phyloP scores from a whole-genome alignment of 2,113 vertebrate genomes.

The Lepus americanus region DNA sequence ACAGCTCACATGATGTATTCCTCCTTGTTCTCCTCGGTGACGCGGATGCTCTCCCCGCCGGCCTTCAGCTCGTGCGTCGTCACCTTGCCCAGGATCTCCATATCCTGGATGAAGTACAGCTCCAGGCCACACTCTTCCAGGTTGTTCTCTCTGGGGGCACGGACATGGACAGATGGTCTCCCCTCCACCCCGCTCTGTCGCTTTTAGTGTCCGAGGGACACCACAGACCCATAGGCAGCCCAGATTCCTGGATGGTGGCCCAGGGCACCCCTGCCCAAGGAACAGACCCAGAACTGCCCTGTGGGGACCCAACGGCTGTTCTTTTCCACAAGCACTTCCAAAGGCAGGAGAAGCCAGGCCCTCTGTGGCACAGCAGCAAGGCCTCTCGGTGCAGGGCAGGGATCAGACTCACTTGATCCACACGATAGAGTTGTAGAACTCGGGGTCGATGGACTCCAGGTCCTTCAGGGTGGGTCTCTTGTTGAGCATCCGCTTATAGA shows the following conservation, averaged over 20 bases:
- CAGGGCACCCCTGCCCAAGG: neutral
- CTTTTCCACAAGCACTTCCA: neutral
- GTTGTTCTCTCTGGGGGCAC: slow-evolving; percentile 93
- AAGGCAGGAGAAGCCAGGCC: neutral
- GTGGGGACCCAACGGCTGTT: no score
- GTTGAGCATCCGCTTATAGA: slow-evolving; percentile 99
- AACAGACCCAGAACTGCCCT: neutral
- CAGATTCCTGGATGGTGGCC: neutral
- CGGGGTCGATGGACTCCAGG: slow-evolving; percentile 98
- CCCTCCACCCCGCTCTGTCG: neutral
- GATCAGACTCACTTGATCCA: slow-evolving; percentile 96
- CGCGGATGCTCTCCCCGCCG: slow-evolving; percentile 95
- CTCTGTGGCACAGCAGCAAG: neutral
- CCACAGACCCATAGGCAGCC: neutral
- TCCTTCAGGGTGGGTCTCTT: slow-evolving; percentile 98
- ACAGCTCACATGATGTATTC: slow-evolving; percentile 95
- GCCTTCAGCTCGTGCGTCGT: slow-evolving; percentile 97
- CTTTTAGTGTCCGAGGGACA: neutral
- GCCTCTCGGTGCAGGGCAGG: rapidly evolving
- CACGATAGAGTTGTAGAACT: slow-evolving; percentile 99
- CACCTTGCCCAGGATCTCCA: slow-evolving; percentile 99
- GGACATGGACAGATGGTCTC: neutral
- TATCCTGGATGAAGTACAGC: slow-evolving; percentile 99
- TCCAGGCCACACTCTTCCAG: slow-evolving; percentile 97
- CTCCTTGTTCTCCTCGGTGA: slow-evolving; percentile 98